Conservation (phyloP, 2,888 invertebrate genomes). For the Teleiodes luculella region DNA sequence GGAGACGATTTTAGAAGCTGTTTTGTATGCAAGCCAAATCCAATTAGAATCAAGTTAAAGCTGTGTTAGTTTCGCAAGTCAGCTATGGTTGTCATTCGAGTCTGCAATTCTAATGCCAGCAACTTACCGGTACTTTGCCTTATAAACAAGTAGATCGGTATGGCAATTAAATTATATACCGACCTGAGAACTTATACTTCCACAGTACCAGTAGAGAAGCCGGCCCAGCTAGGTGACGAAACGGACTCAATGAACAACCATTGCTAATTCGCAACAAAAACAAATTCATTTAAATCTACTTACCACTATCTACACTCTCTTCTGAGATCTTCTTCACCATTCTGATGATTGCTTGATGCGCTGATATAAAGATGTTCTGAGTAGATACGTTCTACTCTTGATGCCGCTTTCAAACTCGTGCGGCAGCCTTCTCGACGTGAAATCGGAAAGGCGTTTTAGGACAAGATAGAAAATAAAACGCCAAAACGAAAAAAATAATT, state of each 20-base stretch:
- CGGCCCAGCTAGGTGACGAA: conserved; percentile 24
- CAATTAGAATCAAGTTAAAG: not conserved
- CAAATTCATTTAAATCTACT: conserved; percentile 37
- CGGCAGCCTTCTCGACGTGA: conserved; percentile 75
- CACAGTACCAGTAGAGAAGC: conserved; percentile 30
- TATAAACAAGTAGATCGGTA: not conserved
- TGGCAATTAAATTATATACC: not conserved
- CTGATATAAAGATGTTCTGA: conserved; percentile 67
- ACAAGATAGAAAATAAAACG: conserved; percentile 57
- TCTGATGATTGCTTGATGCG: conserved; percentile 62
- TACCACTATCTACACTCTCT: conserved; percentile 77
- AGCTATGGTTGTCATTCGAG: conserved; percentile 13
- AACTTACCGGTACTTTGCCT: not conserved
- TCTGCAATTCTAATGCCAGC: not conserved
- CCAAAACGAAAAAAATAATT: conserved; percentile 44
- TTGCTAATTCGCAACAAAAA: not conserved
- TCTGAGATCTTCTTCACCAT: conserved; percentile 79
- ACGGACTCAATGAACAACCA: conserved; percentile 13
- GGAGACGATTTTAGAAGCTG: not conserved
- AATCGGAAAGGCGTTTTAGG: conserved; percentile 69
- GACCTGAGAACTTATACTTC: not conserved
- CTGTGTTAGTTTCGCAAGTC: conserved; percentile 4
- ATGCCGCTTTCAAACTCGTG: conserved; percentile 77
- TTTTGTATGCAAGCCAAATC: not conserved
- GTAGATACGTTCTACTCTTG: conserved; percentile 71